phyloP scores from a whole-genome alignment of 2,113 vertebrate species.

The Struthidea cinerea region DNA sequence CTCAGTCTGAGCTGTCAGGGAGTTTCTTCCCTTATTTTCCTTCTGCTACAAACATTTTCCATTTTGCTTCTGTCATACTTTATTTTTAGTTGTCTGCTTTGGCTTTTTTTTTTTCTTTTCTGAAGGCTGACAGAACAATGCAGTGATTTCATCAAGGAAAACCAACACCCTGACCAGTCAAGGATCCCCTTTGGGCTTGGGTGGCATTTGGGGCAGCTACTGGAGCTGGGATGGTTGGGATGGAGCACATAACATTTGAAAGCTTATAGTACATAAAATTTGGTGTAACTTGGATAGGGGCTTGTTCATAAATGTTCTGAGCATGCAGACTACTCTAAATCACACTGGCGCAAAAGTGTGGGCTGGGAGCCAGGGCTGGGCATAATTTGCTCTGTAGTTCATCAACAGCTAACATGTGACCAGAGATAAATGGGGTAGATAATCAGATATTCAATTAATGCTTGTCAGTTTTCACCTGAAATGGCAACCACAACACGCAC shows the following conservation, averaged over 20 bases:
- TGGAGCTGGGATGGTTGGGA: accelerated
- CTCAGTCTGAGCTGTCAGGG: slow-evolving; percentile 22
- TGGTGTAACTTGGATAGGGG: not conserved
- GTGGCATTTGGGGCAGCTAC: not conserved
- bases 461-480: not conserved
- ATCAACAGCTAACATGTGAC: not conserved
- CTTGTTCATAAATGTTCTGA: not conserved
- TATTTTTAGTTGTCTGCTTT: slow-evolving; percentile 47
- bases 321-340: not conserved
- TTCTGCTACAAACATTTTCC: slow-evolving; percentile 69
- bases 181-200: not conserved
- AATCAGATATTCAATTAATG: not conserved
- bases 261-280: not conserved
- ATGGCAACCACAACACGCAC: not conserved
- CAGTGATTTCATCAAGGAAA: not conserved
- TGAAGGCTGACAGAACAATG: not conserved
- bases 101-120: not conserved
- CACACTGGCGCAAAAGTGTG: accelerated
- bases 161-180: not conserved
- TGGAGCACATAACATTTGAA: not conserved
- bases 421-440: not conserved
- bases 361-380: not conserved
- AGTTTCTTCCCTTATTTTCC: slow-evolving; percentile 50
- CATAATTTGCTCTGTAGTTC: not conserved
- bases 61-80: slow-evolving; percentile 37